phyloP scores from a whole-genome alignment of 2,113 vertebrate species.

The Rhinopomastus cyanomelas region DNA sequence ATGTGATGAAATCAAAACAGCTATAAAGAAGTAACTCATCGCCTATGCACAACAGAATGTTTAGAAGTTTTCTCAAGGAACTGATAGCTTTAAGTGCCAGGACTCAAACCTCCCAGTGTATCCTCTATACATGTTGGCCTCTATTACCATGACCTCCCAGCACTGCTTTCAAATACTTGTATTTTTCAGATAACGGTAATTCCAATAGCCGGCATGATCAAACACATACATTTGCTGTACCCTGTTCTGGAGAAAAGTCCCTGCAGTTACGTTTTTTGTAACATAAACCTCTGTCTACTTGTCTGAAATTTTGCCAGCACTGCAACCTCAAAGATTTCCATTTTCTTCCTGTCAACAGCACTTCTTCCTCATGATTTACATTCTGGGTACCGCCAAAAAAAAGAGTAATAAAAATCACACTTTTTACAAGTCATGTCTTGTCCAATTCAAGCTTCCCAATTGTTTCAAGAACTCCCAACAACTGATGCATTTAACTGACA shows the following conservation, averaged over 20 bases:
- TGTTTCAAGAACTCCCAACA: not conserved
- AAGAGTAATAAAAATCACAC: not conserved
- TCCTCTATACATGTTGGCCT: not conserved
- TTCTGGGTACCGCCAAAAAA: not conserved
- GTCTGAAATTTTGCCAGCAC: slow-evolving; percentile 44
- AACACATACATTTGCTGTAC: slow-evolving; percentile 8
- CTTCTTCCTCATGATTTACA: not conserved
- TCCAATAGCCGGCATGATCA: not conserved
- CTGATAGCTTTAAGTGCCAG: not conserved
- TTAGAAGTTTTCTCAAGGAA: not conserved
- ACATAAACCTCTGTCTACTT: not conserved
- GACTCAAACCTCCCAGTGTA: not conserved
- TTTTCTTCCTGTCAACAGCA: slow-evolving; percentile 34
- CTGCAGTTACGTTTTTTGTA: not conserved
- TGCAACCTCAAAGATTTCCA: slow-evolving; percentile 33
- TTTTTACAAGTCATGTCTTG: not conserved
- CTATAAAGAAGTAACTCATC: not conserved
- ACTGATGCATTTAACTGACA: not conserved
- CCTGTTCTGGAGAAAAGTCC: not conserved
- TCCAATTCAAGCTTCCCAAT: not conserved
- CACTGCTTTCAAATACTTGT: not conserved
- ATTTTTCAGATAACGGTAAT: not conserved
- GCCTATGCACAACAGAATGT: not conserved
- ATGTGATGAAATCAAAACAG: not conserved
- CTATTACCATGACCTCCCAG: not conserved